A percentile compares a stretch with the other conserved stretches of the same genome.
These are phyloP conservation scores for Galaxea fascicularis DNA, from an alignment of 92 coral and sea anemone genomes.

Conservation along the genomic window DNA sequence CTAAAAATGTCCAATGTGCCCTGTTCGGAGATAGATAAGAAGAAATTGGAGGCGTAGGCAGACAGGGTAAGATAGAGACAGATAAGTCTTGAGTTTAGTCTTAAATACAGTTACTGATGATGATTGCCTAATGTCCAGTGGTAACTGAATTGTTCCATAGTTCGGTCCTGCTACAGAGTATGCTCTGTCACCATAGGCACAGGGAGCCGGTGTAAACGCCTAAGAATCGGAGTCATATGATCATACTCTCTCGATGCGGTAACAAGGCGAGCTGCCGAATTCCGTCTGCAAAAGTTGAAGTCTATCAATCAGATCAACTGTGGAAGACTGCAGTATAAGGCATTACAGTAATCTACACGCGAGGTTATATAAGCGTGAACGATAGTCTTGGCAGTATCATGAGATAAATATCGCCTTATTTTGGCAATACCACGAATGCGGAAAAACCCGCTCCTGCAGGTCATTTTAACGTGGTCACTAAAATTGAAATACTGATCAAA, in stretches of 20 bases:
- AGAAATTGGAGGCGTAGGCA: no score
- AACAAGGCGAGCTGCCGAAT: conserved; percentile 10
- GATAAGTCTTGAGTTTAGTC: no score
- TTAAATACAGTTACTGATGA: no score
- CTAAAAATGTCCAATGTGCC: no score
- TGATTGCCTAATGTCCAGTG: no score
- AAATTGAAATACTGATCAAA: neutral
- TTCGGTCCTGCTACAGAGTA: no score
- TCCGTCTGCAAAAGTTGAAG: neutral
- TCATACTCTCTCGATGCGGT: conserved; percentile 4
- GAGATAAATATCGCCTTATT: neutral
- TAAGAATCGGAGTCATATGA: neutral
- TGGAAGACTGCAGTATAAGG: neutral
- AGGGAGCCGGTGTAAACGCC: conserved; percentile 10
- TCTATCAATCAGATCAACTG: neutral
- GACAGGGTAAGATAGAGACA: no score
- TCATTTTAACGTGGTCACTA: neutral
- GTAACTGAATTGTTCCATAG: no score
- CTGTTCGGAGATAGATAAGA: no score
- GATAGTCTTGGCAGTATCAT: no score
- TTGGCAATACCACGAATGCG: no score
- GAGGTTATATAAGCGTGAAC: neutral
- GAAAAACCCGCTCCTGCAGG: conserved; percentile 1
- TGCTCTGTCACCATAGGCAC: no score
- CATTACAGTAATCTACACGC: neutral